phyloP scores from a whole-genome alignment of 2,113 vertebrate genomes.

The Mesoclemmys tuberculata region DNA sequence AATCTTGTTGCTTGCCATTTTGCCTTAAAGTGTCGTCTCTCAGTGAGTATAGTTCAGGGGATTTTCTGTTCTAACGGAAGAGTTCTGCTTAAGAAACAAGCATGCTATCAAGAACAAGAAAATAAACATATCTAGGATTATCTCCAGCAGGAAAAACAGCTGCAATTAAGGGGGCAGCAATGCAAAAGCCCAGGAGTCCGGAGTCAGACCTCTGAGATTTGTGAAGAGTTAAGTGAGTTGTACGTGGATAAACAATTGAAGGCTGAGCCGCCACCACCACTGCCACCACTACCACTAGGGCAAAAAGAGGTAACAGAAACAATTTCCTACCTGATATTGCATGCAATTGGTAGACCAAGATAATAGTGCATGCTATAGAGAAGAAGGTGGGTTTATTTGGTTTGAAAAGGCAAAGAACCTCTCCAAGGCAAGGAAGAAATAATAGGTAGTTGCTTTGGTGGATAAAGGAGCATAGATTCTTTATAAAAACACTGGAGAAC shows the following conservation, averaged over 20 bases:
- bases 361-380: conserved; percentile 52
- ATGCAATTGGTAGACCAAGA: conserved; percentile 46
- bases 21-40: not conserved
- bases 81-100: conserved; percentile 45
- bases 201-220: conserved; percentile 76
- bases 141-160: conserved; percentile 75
- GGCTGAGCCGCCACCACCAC: conserved; percentile 57
- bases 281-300: conserved; percentile 47
- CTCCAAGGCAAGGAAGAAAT: not conserved
- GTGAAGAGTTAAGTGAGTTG: conserved; percentile 77
- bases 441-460: not conserved
- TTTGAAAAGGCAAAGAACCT: not conserved
- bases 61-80: conserved; percentile 42
- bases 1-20: conserved; percentile 5
- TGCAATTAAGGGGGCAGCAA: conserved; percentile 66
- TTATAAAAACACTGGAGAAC: conserved; percentile 17
- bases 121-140: conserved; percentile 73
- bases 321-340: conserved; percentile 66
- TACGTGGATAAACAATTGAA: conserved; percentile 72
- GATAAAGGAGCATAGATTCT: conserved; percentile 5
- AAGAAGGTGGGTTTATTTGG: not conserved
- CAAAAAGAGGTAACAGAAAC: conserved; percentile 74
- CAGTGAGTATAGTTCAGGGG: not conserved
- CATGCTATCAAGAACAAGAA: conserved; percentile 47
- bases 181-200: conserved; percentile 68